Evolutionary conservation across 2,113 vertebrate species (phyloP).

Genomic region (Aptenodytes forsteri): DNA sequence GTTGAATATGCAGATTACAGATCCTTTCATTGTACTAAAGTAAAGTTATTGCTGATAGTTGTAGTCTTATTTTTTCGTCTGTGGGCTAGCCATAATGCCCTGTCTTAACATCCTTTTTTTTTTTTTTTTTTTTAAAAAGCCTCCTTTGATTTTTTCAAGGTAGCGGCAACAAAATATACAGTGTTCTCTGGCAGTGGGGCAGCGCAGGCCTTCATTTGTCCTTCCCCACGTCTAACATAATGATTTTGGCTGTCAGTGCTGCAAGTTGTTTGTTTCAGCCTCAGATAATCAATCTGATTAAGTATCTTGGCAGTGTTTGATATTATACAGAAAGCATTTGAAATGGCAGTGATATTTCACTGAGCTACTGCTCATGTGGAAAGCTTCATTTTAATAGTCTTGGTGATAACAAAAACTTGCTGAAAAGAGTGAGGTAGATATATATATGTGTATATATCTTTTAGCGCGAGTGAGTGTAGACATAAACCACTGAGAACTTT

Average conservation of each 20-base stretch:
- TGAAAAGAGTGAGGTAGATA: background rate
- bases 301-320: constrained; percentile 31
- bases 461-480: background rate
- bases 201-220: background rate
- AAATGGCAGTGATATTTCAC: background rate
- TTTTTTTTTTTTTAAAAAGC: background rate
- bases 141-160: background rate
- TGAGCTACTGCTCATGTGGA: background rate
- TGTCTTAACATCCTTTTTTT: background rate
- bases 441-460: background rate
- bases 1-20: background rate
- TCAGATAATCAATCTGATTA: constrained; percentile 42
- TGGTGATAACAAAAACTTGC: background rate
- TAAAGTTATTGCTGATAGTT: background rate
- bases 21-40: background rate
- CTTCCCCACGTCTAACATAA: background rate
- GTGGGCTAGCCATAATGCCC: background rate
- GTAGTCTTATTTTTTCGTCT: background rate
- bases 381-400: constrained; percentile 6
- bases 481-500: background rate
- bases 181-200: background rate
- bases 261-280: constrained; percentile 29
- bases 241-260: background rate
- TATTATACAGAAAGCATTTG: constrained; percentile 10
- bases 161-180: background rate